Evolutionary conservation across 2,888 invertebrate species (phyloP), one percentile per base, ranked within the genome.

Genomic region (Lissonota sp.): DNA sequence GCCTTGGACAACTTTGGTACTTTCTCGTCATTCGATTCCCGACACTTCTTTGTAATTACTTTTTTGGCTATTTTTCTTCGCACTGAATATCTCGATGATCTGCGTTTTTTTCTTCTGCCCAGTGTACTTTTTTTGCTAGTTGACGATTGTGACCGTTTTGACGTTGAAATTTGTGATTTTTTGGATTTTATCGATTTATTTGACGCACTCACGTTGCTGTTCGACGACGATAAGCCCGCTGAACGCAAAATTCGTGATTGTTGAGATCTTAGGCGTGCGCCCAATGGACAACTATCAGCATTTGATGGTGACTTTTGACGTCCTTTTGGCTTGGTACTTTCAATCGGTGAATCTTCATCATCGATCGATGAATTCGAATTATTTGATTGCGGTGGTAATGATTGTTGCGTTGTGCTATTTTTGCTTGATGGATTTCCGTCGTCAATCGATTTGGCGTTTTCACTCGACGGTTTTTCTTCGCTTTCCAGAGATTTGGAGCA

Each of bases 21-120:
- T 51, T 7, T 55, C 10, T 60, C 7, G 53, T 42, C 62, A 26
- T 73, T 49, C 62, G 49, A 60, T n/a, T 79, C 6, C 75, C 78
- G 66, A 73, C 64, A 64, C 6, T 26, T 26, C 26, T 26, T 26
- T 53, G 53, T 53, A 53, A 0, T 53, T 14, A 5, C 6, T 53
- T 5, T 12, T 53, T 1, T 53, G 53, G 12, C 12, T 8, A 44
- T 8, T 44, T 44, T 44, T 8, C 10, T 44, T 44, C 44, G 44
- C 44, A 8, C 2, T 10, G 44, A 53, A 16, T 12, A 12, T 3
- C 53, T 7, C 6, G 14, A 12, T 53, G 12, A 6, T 12, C 14
- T 26, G n/a, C 14, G 6, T 53, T 53, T 53, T 53, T 1, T 3
- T 3, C 26, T 26, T 26, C 7, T 12, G 49, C 4, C 1, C 49